Conservation (phyloP, 2,888 invertebrate species). For the Galeruca laticollis region DNA sequence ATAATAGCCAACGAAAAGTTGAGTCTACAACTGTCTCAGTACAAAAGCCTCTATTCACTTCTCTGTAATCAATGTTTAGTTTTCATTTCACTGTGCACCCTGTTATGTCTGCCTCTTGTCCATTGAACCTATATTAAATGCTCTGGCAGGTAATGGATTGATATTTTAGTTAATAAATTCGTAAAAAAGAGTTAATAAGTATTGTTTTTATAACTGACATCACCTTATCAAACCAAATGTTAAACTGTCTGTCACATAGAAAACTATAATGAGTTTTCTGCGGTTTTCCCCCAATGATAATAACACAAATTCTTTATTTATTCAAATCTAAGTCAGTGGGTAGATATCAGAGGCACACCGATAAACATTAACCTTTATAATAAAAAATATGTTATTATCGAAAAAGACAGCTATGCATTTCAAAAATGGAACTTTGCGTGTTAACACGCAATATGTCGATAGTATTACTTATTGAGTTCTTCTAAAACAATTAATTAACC, state of each 20-base stretch:
- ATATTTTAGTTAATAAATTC: background rate
- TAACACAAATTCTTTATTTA: conserved; percentile 21
- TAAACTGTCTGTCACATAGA: conserved; percentile 30
- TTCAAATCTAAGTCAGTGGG: conserved; percentile 24
- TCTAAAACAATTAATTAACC: too few relatives aligned
- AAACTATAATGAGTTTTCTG: conserved; percentile 18
- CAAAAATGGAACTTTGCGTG: background rate
- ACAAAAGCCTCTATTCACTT: too few relatives aligned
- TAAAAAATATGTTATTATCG: conserved; percentile 11
- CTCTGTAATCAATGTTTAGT: too few relatives aligned
- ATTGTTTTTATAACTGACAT: conserved; percentile 20
- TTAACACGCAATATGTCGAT: background rate
- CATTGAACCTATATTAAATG: too few relatives aligned
- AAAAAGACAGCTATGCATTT: background rate
- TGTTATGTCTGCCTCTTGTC: too few relatives aligned
- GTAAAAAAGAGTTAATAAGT: background rate
- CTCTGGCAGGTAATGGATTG: background rate
- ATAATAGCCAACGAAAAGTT: too few relatives aligned
- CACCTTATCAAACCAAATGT: conserved; percentile 32
- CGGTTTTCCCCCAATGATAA: conserved; percentile 19
- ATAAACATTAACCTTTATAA: conserved; percentile 15
- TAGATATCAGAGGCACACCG: conserved; percentile 12
- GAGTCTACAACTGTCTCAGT: too few relatives aligned
- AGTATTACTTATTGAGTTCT: too few relatives aligned
- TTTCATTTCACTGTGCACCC: too few relatives aligned